Evolutionary conservation across 2,113 vertebrate species (phyloP), one percentile per base, ranked within the genome.

Genomic region (Eurystomus gularis): DNA sequence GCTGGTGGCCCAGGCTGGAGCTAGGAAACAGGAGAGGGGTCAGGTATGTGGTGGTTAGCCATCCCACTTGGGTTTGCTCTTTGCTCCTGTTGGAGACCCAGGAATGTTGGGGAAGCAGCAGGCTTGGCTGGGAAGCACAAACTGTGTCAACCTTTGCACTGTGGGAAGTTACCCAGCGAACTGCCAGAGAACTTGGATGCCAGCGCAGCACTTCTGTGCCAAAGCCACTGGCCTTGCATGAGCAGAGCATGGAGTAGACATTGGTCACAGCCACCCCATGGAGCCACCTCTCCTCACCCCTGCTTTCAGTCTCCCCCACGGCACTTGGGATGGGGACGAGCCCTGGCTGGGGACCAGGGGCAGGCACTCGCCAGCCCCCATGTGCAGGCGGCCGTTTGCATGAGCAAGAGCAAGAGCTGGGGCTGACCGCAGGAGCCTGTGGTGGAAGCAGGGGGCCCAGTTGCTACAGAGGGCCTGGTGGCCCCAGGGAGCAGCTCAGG

Each of bases 361-460:
- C 49, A 29, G 92, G 82, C 0, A 0, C 61, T 88, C 0, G 0
- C 7, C n/a, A 90, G 40, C 17, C 37, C 33, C 69, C 49, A 18
- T 0, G 5, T 75, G 73, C 90, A 11, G 60, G 75, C n/a, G 57
- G 44, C 68, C 0, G 13, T 88, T 73, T 48, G 71, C 61, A 21
- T 84, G 85, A 80, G 29, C 61, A 21, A 87, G 85, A 80, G 29
- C 1, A 3, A 70, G 62, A 87, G 31, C 64, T 11, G 7, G 46
- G 69, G 48, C 51, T 92, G 80, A 92, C 83, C 17, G 2, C 76
- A 90, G 86, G 37, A 91, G 70, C 28, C 65, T 13, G 46, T 1
- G 3, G 72, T 4, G 7, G 17, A 48, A 0, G 1, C 1, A 3
- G 52, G 24, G 55, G 15, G 4, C 8, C 33, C 0, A 1, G 19